phyloP scores from a whole-genome alignment of 2,797 vertebrate species.

The Rallus crepitans region DNA sequence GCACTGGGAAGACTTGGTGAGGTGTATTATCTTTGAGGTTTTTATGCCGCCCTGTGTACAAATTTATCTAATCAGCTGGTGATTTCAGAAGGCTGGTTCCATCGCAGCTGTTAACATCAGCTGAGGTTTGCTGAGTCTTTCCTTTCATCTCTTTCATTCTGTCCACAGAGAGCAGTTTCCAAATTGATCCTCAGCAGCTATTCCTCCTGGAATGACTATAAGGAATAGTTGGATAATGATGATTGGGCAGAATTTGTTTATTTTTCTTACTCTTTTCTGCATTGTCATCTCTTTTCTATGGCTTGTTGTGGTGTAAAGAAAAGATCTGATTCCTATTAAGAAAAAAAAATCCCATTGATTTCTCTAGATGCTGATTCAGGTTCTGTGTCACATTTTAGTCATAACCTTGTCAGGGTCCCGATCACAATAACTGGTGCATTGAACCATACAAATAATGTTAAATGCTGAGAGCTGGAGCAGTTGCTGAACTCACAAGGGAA shows the following conservation, averaged over 20 bases:
- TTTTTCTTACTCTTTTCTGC: background rate
- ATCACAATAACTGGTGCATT: background rate
- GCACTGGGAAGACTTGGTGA: background rate
- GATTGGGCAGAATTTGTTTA: background rate
- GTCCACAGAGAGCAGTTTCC: background rate
- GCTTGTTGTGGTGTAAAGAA: background rate
- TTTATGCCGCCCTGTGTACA: background rate
- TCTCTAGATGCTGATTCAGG: background rate
- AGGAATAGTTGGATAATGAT: background rate
- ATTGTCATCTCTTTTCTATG: background rate
- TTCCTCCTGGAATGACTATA: background rate
- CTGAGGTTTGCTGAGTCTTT: background rate
- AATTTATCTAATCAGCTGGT: background rate
- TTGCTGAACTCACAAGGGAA: background rate
- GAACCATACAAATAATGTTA: background rate
- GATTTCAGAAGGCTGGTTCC: slow-evolving; percentile 10
- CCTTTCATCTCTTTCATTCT: slow-evolving; percentile 17
- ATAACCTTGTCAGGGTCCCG: background rate
- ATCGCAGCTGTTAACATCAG: background rate
- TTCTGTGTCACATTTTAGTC: background rate
- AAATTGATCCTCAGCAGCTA: background rate
- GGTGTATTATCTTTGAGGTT: background rate
- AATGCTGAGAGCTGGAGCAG: background rate
- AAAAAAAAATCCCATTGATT: background rate
- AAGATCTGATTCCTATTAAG: background rate